Evolutionary conservation across 1,140 invertebrate species (phyloP).

Genomic region (Drosophila orosa): DNA sequence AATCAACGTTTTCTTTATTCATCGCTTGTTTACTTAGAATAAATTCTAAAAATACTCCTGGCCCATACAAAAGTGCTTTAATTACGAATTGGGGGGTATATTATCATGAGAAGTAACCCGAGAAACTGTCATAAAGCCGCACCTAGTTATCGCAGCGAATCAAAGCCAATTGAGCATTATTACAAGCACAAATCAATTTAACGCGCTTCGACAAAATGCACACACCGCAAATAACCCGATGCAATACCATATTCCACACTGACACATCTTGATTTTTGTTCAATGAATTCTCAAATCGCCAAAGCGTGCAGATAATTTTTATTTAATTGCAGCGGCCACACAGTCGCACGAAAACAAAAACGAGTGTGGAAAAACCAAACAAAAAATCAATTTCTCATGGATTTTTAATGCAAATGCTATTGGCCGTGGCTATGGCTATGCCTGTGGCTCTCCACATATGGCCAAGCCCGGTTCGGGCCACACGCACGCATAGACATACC

Average conservation of each 20-base stretch:
- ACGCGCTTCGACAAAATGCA: constrained; percentile 39
- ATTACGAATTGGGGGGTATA: not conserved
- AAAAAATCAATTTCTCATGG: constrained; percentile 63
- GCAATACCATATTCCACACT: constrained; percentile 35
- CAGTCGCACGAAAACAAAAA: constrained; percentile 22
- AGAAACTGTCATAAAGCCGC: constrained; percentile 21
- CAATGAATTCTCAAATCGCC: constrained; percentile 77
- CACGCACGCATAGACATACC: constrained; percentile 29
- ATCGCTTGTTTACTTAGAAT: constrained; percentile 9
- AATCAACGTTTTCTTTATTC: constrained; percentile 18
- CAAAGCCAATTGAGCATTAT: constrained; percentile 35
- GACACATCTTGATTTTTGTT: constrained; percentile 67
- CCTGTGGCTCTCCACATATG: constrained; percentile 47
- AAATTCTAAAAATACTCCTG: constrained; percentile 21
- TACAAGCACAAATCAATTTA: constrained; percentile 60
- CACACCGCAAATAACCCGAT: constrained; percentile 17
- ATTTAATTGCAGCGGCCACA: constrained; percentile 64
- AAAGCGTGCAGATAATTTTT: constrained; percentile 80
- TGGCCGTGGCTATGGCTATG: constrained; percentile 16
- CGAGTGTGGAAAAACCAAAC: constrained; percentile 21
- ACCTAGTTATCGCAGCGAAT: constrained; percentile 31
- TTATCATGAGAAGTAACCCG: constrained; percentile 6
- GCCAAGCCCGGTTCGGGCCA: constrained; percentile 48
- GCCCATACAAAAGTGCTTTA: not conserved
- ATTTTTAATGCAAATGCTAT: constrained; percentile 75